Evolutionary conservation across 2,888 invertebrate genomes (phyloP), one percentile per base, ranked within the genome.

Genomic region (Ceratothoa steindachneri): DNA sequence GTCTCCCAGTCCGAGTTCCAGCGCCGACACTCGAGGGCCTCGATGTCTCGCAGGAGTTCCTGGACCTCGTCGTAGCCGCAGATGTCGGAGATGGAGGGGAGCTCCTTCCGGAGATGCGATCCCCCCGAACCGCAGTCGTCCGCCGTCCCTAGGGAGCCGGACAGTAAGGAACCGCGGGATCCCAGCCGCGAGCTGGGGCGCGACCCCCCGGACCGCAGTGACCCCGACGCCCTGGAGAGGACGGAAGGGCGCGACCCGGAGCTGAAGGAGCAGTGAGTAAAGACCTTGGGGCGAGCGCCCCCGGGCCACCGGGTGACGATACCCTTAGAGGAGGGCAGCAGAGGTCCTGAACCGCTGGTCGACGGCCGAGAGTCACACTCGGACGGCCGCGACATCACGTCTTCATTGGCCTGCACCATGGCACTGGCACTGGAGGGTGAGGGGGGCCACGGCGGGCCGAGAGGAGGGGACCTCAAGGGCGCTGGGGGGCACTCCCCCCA

Each of bases 321-420:
- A 24, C 60, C 24, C 24, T 60, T 60, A 19, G 52, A 51, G 60
- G 27, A 24, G 19, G 60, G 60, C 12, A 77, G 72, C 30, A 70
- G 65, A 28, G 78, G 78, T 9, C 78, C 78, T 31, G 78, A 78
- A 69, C 78, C 78, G 65, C 78, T 78, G 29, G 78, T 78, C 51
- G 78, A 78, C 69, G 78, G 75, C 67, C 78, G 73, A 27, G 78
- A 78, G 77, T 74, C 77, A 53, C 75, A 75, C 68, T 73, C 73
- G 60, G 73, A 69, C 19, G 73, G 73, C 53, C 73, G 69, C 9
- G 73, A 73, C 78, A 78, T 78, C 65, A 78, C 78, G 70, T 78
- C 78, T 71, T 78, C 78, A 71, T 73, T 78, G 65, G 75, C 73
- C 78, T 78, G 78, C 73, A 78, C 78, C 78, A 78, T 78, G 75